Base-by-base conservation (phyloP, 2,888 invertebrate species). In the Drosophila mimica region DNA sequence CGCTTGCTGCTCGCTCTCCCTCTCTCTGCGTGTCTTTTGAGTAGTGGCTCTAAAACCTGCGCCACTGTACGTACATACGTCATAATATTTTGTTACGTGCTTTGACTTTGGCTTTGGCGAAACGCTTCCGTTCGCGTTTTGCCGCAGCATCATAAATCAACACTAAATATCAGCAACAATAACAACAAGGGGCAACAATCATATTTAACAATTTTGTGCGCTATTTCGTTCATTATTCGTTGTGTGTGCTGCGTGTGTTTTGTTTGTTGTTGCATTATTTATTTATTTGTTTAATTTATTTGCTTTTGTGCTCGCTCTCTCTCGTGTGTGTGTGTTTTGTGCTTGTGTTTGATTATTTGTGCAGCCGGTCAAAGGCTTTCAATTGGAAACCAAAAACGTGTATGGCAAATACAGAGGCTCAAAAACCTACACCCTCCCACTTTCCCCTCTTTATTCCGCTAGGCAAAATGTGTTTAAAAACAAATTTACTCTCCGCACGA, bases 131-230 rank as follows among this genome's bases (percentile, higher is more conserved):
- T 71, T 72, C 67, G 34, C 66, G 68, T 65, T 66, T 90, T 83
- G 89, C 84, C 86, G 86, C 85, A 85, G 86, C 86, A 72, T 87
- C 89, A 89, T 89, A 86, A 86, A 89, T 90, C 89, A 89, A 71
- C 80, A 80, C 76, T 72, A 77, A 85, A 83, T 72, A 78, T 66
- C 83, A 77, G 49, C 72, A 74, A 53, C 69, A 82, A 53, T 67
- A 82, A 59, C 61, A 83, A 30, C 54, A 76, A 68, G 13, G 28
- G 36, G 4, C 48, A 58, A 62, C 72, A 78, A 84, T 70, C 71
- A 82, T 78, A 74, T 84, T 80, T 87, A 84, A 84, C 81, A 82
- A 80, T 84, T 79, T 74, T 60, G 71, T 65, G 67, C 64, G 79
- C 78, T 70, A 56, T 67, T 63, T 70, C 59, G 34, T 66, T 30